phyloP scores from a whole-genome alignment of 2,888 invertebrate genomes.

The Matsumyia berberina region DNA sequence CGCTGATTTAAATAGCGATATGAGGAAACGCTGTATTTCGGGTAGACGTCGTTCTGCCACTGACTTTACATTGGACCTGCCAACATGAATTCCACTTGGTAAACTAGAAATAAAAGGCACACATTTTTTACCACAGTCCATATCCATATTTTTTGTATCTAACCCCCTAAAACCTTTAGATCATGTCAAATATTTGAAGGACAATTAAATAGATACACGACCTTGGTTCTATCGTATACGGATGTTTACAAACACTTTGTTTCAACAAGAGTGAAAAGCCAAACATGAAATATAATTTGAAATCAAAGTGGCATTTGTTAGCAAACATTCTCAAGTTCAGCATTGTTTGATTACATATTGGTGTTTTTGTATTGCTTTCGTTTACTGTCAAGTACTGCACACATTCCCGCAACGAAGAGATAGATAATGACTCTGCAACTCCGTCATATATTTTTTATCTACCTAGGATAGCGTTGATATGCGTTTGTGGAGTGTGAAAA shows the following conservation, averaged over 20 bases:
- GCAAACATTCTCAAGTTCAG: slow-evolving; percentile 36
- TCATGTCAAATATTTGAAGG: no score
- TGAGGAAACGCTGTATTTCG: slow-evolving; percentile 95
- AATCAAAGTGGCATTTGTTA: slow-evolving; percentile 3
- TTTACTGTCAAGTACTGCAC: background rate
- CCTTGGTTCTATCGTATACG: slow-evolving; percentile 13
- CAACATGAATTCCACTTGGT: slow-evolving; percentile 91
- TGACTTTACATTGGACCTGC: slow-evolving; percentile 96
- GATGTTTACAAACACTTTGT: slow-evolving; percentile 41
- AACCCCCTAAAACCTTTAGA: background rate
- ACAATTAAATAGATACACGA: background rate
- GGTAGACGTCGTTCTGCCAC: slow-evolving; percentile 96
- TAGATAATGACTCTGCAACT: slow-evolving; percentile 9
- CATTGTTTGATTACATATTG: background rate
- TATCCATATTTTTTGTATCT: background rate
- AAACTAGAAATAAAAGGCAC: slow-evolving; percentile 84
- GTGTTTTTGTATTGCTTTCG: background rate
- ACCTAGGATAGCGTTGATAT: background rate
- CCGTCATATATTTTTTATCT: slow-evolving; percentile 11
- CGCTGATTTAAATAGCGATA: slow-evolving; percentile 93
- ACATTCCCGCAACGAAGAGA: slow-evolving; percentile 8
- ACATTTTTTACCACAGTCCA: no score
- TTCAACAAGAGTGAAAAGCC: slow-evolving; percentile 28
- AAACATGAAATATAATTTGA: slow-evolving; percentile 25
- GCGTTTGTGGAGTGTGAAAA: slow-evolving; percentile 3